Conservation (phyloP, 2,797 vertebrate genomes). For the Pangasius sanitwongsei region DNA sequence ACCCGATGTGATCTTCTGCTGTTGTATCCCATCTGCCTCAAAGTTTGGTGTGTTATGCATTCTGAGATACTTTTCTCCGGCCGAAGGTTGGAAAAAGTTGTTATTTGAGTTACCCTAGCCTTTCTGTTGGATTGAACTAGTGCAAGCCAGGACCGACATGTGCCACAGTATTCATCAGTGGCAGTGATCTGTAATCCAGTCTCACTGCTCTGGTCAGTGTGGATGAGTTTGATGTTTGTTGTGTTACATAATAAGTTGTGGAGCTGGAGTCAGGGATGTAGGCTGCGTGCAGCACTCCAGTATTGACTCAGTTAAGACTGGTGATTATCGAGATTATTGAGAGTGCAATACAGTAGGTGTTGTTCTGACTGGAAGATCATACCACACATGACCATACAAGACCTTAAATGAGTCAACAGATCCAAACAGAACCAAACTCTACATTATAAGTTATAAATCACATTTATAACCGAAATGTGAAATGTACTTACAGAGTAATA, state of each 20-base stretch:
- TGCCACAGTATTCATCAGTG: background rate
- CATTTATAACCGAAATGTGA: background rate
- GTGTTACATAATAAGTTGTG: background rate
- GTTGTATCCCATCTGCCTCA: background rate
- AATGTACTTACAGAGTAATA: conserved; percentile 75
- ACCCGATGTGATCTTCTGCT: background rate
- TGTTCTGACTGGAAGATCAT: background rate
- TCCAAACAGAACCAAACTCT: background rate
- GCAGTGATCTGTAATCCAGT: background rate
- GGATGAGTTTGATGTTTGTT: background rate
- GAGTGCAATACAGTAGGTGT: background rate
- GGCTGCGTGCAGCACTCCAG: background rate
- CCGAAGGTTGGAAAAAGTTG: too few relatives aligned
- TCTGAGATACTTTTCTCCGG: background rate
- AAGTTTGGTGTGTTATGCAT: background rate
- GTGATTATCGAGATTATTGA: background rate
- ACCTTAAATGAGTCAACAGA: background rate
- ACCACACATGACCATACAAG: background rate
- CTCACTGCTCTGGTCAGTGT: background rate
- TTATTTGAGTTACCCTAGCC: background rate
- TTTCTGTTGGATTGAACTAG: background rate
- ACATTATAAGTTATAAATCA: background rate
- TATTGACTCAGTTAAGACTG: background rate
- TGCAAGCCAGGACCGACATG: background rate
- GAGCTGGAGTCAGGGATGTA: background rate